Percentiles rank a stretch among this genome's conserved stretches.
phyloP scores from a whole-genome alignment of 2,888 invertebrate species.

The Coenonympha arcania region DNA sequence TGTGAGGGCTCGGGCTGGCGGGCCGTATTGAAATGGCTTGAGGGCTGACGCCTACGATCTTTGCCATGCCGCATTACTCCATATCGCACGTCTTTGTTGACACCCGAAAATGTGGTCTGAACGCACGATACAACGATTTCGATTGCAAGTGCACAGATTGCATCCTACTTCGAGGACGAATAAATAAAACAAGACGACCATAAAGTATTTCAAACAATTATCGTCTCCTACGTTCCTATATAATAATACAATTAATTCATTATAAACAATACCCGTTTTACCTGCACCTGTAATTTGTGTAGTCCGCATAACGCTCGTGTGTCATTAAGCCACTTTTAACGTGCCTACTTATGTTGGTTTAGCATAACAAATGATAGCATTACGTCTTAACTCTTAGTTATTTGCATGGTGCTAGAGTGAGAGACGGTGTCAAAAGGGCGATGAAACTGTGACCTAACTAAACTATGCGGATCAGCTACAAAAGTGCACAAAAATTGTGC shows the following conservation, averaged over 20 bases:
- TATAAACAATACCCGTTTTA: slow-evolving; percentile 50
- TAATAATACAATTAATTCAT: slow-evolving; percentile 14
- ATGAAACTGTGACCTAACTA: too few relatives aligned
- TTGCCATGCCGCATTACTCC: too few relatives aligned
- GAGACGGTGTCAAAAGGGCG: too few relatives aligned
- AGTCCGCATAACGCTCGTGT: slow-evolving; percentile 39
- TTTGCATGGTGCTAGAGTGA: background rate
- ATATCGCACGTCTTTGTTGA: too few relatives aligned
- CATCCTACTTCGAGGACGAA: background rate
- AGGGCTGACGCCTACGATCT: too few relatives aligned
- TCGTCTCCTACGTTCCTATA: slow-evolving; percentile 2
- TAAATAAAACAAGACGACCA: background rate
- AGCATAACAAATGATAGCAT: slow-evolving; percentile 67
- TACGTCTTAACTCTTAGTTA: slow-evolving; percentile 32
- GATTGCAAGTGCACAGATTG: too few relatives aligned
- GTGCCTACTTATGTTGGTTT: slow-evolving; percentile 44
- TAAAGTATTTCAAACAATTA: slow-evolving; percentile 2
- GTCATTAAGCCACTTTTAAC: slow-evolving; percentile 57
- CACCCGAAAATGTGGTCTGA: too few relatives aligned
- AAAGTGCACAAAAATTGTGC: too few relatives aligned
- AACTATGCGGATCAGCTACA: too few relatives aligned
- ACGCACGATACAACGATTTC: too few relatives aligned
- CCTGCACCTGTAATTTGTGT: slow-evolving; percentile 55
- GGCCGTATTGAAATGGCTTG: too few relatives aligned
- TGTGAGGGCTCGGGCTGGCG: too few relatives aligned